Evolutionary conservation across 64 coral and sea anemone genomes (phyloP), one percentile per base, ranked within the genome.

Genomic region (Actinia equina): DNA sequence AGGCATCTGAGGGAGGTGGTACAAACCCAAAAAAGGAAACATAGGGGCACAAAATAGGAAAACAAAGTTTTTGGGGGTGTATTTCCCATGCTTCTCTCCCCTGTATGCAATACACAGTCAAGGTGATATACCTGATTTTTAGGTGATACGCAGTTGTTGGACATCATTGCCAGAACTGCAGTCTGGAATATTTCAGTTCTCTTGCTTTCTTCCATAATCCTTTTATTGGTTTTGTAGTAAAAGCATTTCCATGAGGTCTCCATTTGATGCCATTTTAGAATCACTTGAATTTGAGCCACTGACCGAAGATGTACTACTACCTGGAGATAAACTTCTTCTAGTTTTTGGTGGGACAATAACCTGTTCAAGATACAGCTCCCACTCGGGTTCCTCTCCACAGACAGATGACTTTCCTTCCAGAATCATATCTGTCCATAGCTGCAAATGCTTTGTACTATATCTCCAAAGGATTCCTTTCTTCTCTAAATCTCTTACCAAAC

Each of bases 361-460:
- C 30, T 37, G 30, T 37, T 37, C 30, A 37, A 37, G 89, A 83
- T 74, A 83, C 57, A 30, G 77, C 22, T 91, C 77, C 82, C 82
- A 58, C 9, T 84, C 9, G 20, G 82, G 52, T 19, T 84, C 82
- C 14, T 84, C 82, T 26, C 30, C 58, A 14, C 13, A 13, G 10
- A 1, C 82, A 46, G 52, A 43, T 17, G 22, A 26, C 14, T 59
- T 84, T 19, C 82, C 18, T 55, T 61, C 58, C 20, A 84, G n/a
- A 46, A 84, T 84, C 53, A 37, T 37, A 37, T 37, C 30, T 23
- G 82, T 84, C 82, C 82, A 84, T 6, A 58, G 82, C 27, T 55
- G 54, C 22, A 84, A 22, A 58, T 84, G 82, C 54, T 58, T 52
- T 26, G 53, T 52, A 23, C 53, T 58, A 58, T 58, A 84, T 43